phyloP scores from a whole-genome alignment of 2,888 invertebrate species.

The Piscicola geometra region DNA sequence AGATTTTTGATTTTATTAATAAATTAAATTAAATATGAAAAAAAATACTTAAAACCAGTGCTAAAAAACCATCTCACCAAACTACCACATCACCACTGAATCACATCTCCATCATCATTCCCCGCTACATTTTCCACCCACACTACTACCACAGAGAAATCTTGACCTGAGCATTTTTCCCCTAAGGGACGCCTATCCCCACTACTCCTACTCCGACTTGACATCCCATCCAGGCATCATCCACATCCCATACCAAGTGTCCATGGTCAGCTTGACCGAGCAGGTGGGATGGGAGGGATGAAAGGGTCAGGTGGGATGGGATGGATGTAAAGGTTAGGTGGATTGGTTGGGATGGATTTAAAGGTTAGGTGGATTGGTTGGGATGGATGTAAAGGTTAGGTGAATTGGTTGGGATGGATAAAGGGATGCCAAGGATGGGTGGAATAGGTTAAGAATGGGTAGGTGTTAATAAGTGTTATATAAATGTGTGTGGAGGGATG shows the following conservation, averaged over 20 bases:
- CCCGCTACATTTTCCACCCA: too few relatives aligned
- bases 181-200: slow-evolving; percentile 43
- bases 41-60: too few relatives aligned
- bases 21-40: too few relatives aligned
- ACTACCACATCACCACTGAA: too few relatives aligned
- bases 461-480: too few relatives aligned
- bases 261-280: slow-evolving; percentile 45
- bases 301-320: neutral
- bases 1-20: too few relatives aligned
- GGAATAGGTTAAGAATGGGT: too few relatives aligned
- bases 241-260: slow-evolving; percentile 45
- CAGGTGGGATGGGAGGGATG: slow-evolving; percentile 7
- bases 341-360: neutral
- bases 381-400: neutral
- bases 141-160: too few relatives aligned
- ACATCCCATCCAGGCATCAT: slow-evolving; percentile 44
- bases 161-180: slow-evolving; percentile 41
- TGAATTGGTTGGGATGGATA: neutral
- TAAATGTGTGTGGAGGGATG: neutral
- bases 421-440: too few relatives aligned
- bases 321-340: neutral
- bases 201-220: slow-evolving; percentile 43
- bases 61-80: too few relatives aligned
- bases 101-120: too few relatives aligned
- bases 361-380: too few relatives aligned